phyloP scores from a whole-genome alignment of 92 coral and sea anemone genomes.

The Phymanthus crucifer region DNA sequence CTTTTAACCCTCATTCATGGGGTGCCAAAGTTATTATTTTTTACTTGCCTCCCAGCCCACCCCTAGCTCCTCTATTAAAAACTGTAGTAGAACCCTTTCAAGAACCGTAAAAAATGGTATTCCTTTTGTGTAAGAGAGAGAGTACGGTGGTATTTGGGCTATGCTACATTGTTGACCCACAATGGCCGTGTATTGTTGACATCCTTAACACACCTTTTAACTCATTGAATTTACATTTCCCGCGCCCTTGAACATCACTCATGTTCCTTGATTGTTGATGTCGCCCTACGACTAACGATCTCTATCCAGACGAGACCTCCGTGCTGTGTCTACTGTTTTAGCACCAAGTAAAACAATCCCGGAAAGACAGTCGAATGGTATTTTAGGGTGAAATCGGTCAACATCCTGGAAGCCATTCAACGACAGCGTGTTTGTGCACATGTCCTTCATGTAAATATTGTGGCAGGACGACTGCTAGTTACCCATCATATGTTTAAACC shows the following conservation, averaged over 20 bases:
- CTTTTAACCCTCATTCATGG: too few relatives aligned
- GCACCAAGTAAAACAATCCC: not conserved
- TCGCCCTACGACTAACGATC: not conserved
- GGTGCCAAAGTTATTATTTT: too few relatives aligned
- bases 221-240: conserved; percentile 24
- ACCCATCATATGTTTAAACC: not conserved
- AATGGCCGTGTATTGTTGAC: conserved; percentile 7
- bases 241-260: conserved; percentile 5
- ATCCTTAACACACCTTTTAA: conserved; percentile 14
- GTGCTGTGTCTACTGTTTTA: not conserved
- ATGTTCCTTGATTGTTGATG: not conserved
- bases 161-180: conserved; percentile 1
- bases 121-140: too few relatives aligned
- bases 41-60: too few relatives aligned
- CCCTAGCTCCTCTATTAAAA: too few relatives aligned
- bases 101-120: too few relatives aligned
- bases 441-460: not conserved
- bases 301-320: not conserved
- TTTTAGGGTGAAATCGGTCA: not conserved
- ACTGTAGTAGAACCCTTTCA: too few relatives aligned
- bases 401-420: not conserved
- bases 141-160: not conserved
- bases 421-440: not conserved
- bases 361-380: not conserved
- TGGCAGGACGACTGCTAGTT: not conserved